Base-by-base conservation (phyloP, 1,140 invertebrate genomes). In the Ceratina calcarata region DNA sequence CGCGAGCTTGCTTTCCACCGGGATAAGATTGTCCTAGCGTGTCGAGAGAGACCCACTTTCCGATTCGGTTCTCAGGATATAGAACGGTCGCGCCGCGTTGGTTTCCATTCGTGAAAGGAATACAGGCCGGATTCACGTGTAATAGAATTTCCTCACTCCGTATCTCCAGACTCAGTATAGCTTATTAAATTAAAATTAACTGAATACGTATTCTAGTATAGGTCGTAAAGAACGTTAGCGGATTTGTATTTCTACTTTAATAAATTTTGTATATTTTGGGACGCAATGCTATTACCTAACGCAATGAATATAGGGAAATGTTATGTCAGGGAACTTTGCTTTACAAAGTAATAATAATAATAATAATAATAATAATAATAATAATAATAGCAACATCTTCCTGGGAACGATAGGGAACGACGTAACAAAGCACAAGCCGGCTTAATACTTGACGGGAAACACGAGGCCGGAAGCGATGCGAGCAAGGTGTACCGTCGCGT, bases 21-120 rank as follows among this genome's bases (percentile, higher is more conserved):
- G 22, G 71, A 79, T 74, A 74, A 79, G 78, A 74, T 74, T 79
- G 78, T 74, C 78, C 70, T 37, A 15, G n/a, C 78, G 78, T 53
- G 78, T 74, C 45, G 78, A 32, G 78, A 79, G 78, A 79, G 78
- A 79, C 71, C 78, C 55, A 74, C 70, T 79, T 79, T 74, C 51
- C 70, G 71, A 74, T 74, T 73, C 77, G n/a, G 37, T 65, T 60
- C 18, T 27, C 37, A 15, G 20, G 58, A 74, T 65, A 58, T 72
- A 20, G 57, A 22, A 7, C 15, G 0, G 60, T 2, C 16, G 3
- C 13, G 6, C 2, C 16, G 3, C 13, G 6, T 4, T 51, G 27
- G 32, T 57, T 32, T 18, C 24, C 37, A 51, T 79, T 37, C 61
- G 77, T 79, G 70, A 79, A 73, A 73, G 70, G 77, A 73, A 79